Evolutionary conservation across 2,113 vertebrate genomes (phyloP).

Genomic region (Ammodytes dubius): DNA sequence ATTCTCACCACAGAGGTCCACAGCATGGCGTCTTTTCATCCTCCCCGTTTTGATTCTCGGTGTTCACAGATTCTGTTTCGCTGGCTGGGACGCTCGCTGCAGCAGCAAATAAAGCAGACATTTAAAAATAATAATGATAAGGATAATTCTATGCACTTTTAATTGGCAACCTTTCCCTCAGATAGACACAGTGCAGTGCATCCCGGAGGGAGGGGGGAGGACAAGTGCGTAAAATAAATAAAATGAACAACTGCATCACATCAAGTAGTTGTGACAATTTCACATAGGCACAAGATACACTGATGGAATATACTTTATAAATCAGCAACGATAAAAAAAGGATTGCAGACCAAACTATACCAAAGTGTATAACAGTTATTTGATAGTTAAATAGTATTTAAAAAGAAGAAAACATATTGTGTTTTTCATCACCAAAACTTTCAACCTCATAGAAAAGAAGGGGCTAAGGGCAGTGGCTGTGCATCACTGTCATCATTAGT

Average conservation of each 20-base stretch:
- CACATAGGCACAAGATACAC: background rate
- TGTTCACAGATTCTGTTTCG: slow-evolving; percentile 96
- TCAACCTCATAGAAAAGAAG: background rate
- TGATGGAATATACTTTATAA: background rate
- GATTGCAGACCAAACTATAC: background rate
- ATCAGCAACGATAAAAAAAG: slow-evolving; percentile 5
- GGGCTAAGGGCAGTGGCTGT: slow-evolving; percentile 29
- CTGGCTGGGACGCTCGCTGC: slow-evolving; percentile 96
- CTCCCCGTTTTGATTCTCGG: slow-evolving; percentile 92
- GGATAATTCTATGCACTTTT: background rate
- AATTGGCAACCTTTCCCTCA: slow-evolving; percentile 24
- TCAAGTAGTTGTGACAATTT: background rate
- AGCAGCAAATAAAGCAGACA: slow-evolving; percentile 70
- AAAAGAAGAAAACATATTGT: background rate
- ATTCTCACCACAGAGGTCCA: slow-evolving; percentile 90
- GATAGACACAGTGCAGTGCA: slow-evolving; percentile 5
- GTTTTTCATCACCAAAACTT: slow-evolving; percentile 14
- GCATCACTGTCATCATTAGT: slow-evolving; percentile 67
- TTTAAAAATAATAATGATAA: slow-evolving; percentile 14
- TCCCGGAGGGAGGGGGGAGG: background rate
- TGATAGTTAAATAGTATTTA: slow-evolving; percentile 4
- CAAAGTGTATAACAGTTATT: background rate
- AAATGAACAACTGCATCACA: background rate
- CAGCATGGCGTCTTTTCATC: slow-evolving; percentile 91
- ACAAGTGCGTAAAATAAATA: background rate